phyloP scores from a whole-genome alignment of 2,797 vertebrate species.

The Hippocampus kuda region DNA sequence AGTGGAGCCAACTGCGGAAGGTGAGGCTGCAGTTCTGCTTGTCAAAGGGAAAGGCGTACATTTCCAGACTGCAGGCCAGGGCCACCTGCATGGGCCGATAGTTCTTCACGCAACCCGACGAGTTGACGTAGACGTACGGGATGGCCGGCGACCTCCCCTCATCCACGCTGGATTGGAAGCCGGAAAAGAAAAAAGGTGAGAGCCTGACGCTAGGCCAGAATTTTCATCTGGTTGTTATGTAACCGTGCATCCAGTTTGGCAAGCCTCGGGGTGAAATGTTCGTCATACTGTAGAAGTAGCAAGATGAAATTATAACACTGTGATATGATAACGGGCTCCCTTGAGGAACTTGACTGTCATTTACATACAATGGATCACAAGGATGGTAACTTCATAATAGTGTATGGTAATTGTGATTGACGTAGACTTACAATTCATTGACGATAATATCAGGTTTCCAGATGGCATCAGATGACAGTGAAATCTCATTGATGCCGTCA shows the following conservation, averaged over 20 bases:
- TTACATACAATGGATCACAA: no score
- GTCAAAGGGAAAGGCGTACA: slow-evolving; percentile 81
- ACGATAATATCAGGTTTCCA: slow-evolving; percentile 83
- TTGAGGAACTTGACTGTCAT: no score
- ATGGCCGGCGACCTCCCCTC: slow-evolving; percentile 67
- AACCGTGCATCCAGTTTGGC: background rate
- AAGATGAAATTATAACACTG: background rate
- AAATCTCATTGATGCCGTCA: slow-evolving; percentile 78
- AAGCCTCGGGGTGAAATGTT: background rate
- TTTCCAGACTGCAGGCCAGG: slow-evolving; percentile 73
- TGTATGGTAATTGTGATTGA: background rate
- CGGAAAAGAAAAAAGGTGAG: slow-evolving; percentile 10
- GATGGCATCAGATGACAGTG: slow-evolving; percentile 72
- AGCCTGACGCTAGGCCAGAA: background rate
- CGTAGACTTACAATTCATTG: slow-evolving; percentile 71
- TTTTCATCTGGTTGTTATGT: background rate
- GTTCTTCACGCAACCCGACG: slow-evolving; percentile 74
- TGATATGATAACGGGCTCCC: background rate
- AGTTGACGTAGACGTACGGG: slow-evolving; percentile 79
- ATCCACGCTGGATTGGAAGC: slow-evolving; percentile 59
- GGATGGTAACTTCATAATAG: no score
- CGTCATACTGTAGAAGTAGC: background rate
- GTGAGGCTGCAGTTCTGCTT: slow-evolving; percentile 82
- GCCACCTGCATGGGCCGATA: slow-evolving; percentile 76
- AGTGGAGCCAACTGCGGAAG: slow-evolving; percentile 79